A percentile compares a stretch with the other conserved stretches of the same genome.
These are phyloP conservation scores for Rhinopomastus cyanomelas DNA, from an alignment of 2,113 vertebrate genomes.

Conservation along the genomic window DNA sequence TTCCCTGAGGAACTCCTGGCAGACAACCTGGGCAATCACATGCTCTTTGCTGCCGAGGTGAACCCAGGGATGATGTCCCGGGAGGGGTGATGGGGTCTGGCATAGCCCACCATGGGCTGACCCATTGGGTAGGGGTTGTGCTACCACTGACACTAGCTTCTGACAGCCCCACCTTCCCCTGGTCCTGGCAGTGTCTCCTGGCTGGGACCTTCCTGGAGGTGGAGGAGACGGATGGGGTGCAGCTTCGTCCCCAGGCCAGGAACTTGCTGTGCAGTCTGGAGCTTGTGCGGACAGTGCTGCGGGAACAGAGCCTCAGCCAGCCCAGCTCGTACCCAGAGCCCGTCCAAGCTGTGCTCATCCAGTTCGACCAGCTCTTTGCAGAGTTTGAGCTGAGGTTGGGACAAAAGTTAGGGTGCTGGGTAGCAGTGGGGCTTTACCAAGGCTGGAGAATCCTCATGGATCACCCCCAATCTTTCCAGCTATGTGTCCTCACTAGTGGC, in stretches of 20 bases:
- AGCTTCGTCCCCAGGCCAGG: slow-evolving; percentile 71
- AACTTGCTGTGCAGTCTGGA: slow-evolving; percentile 72
- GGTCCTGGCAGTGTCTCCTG: slow-evolving; percentile 63
- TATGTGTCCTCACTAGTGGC: slow-evolving; percentile 73
- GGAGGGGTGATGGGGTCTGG: rapidly evolving
- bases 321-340: slow-evolving; percentile 50
- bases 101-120: rapidly evolving
- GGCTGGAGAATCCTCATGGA: background rate
- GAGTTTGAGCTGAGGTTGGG: slow-evolving; percentile 75
- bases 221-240: slow-evolving; percentile 58
- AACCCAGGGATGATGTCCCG: rapidly evolving
- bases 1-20: slow-evolving; percentile 75
- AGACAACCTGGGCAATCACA: slow-evolving; percentile 71
- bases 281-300: slow-evolving; percentile 61
- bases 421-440: background rate
- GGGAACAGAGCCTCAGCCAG: slow-evolving; percentile 76
- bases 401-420: background rate
- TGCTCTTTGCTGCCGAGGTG: slow-evolving; percentile 79
- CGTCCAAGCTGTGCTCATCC: slow-evolving; percentile 55
- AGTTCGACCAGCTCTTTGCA: slow-evolving; percentile 70
- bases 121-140: background rate
- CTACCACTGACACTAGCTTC: background rate
- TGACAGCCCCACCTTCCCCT: background rate
- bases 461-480: slow-evolving; percentile 5
- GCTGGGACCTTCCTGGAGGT: slow-evolving; percentile 74